Conservation (phyloP, 2,797 vertebrate species). For the Pangasius mekongensis region DNA sequence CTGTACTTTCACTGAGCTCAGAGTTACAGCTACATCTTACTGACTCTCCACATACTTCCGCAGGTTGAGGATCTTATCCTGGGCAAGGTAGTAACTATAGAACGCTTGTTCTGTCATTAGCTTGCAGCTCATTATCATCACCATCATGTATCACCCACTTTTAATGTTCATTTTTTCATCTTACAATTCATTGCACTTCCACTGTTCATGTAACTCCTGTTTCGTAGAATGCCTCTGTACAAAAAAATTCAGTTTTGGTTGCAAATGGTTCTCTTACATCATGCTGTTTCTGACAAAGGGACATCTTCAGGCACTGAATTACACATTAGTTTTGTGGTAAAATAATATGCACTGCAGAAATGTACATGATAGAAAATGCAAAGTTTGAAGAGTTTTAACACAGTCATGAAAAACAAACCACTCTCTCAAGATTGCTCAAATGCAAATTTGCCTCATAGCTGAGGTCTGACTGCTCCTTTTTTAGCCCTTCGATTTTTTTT, state of each 20-base stretch:
- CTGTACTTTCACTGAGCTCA: background rate
- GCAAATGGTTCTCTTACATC: background rate
- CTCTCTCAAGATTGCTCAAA: background rate
- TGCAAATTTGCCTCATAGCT: slow-evolving; percentile 4
- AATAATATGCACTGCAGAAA: background rate
- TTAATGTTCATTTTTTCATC: background rate
- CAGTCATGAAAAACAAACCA: background rate
- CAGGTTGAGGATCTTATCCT: slow-evolving; percentile 37
- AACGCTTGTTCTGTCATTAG: background rate
- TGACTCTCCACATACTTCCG: slow-evolving; percentile 18
- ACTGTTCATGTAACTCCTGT: background rate
- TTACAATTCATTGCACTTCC: background rate
- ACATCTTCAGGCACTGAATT: background rate
- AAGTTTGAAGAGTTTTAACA: background rate
- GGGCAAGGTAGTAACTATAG: slow-evolving; percentile 32
- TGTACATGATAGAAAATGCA: background rate
- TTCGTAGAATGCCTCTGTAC: background rate
- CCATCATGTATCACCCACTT: background rate
- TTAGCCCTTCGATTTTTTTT: background rate
- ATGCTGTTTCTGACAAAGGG: background rate
- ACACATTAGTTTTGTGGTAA: background rate
- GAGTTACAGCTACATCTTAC: background rate
- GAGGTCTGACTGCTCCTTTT: background rate
- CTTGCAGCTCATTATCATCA: slow-evolving; percentile 6
- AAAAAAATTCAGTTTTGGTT: background rate